These are phyloP conservation scores for Netelia inedita DNA, from an alignment of 2,888 invertebrate species.

Conservation along the genomic window DNA sequence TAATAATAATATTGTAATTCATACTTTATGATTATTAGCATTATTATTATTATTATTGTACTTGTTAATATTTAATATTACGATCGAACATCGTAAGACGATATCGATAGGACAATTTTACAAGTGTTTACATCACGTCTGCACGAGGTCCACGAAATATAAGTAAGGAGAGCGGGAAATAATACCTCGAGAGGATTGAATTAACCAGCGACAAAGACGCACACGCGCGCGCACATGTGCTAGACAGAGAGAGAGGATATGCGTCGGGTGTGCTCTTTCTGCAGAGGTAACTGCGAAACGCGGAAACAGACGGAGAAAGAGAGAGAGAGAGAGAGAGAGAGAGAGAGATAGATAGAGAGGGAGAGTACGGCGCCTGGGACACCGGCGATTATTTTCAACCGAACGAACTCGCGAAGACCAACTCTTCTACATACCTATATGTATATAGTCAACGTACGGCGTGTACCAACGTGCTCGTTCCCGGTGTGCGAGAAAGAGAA, in stretches of 20 bases:
- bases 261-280: neutral
- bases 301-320: slow-evolving; percentile 62
- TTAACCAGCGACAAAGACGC: neutral
- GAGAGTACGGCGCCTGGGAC: slow-evolving; percentile 58
- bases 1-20: neutral
- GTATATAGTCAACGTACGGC: slow-evolving; percentile 20
- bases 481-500: slow-evolving; percentile 22
- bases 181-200: neutral
- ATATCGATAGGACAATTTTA: slow-evolving; percentile 11
- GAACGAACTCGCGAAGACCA: slow-evolving; percentile 60
- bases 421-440: slow-evolving; percentile 22
- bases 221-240: no score
- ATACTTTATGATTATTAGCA: neutral
- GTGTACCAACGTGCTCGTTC: neutral
- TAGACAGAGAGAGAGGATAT: neutral
- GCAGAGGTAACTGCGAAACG: slow-evolving; percentile 58
- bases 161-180: slow-evolving; percentile 12
- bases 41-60: neutral
- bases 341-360: slow-evolving; percentile 21
- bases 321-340: slow-evolving; percentile 29
- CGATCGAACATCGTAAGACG: neutral
- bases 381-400: slow-evolving; percentile 73
- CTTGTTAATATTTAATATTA: neutral
- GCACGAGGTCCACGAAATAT: neutral
- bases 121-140: slow-evolving; percentile 1